Conservation (phyloP, 2,797 vertebrate genomes). For the Scyliorhinus canicula region DNA sequence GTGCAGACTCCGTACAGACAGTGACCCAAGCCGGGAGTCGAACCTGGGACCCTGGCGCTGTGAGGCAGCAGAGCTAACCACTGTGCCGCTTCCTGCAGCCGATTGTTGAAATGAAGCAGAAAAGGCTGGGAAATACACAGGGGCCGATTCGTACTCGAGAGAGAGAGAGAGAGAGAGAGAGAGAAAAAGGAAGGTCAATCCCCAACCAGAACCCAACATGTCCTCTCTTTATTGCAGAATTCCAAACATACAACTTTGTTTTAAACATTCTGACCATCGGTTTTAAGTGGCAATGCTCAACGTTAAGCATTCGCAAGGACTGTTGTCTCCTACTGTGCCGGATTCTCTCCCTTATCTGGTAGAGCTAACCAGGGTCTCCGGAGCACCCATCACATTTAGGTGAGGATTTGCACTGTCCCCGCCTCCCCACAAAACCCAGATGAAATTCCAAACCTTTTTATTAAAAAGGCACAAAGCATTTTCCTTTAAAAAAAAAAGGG, state of each 20-base stretch:
- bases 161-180: too few species aligned
- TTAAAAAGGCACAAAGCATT: background rate
- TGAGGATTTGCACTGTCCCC: background rate
- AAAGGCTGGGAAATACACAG: background rate
- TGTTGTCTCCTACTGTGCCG: background rate
- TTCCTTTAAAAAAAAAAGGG: background rate
- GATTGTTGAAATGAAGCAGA: background rate
- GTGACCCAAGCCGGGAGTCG: too few species aligned
- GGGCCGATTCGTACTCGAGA: background rate
- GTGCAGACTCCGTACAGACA: too few species aligned
- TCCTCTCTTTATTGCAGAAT: background rate
- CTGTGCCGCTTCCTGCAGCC: too few species aligned
- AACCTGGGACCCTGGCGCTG: too few species aligned
- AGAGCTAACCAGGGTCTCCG: background rate
- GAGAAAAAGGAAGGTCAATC: background rate
- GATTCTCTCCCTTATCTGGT: background rate
- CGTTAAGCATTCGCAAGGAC: background rate
- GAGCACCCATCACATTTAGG: background rate
- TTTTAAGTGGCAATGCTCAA: background rate
- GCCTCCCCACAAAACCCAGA: background rate
- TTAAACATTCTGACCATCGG: background rate
- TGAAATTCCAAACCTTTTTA: background rate
- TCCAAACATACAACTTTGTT: background rate
- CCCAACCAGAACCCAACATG: background rate
- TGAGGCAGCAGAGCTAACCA: too few species aligned